Percentiles rank a stretch among this genome's conserved stretches.
phyloP scores from a whole-genome alignment of 2,797 vertebrate species.

The Hoplostethus atlanticus region DNA sequence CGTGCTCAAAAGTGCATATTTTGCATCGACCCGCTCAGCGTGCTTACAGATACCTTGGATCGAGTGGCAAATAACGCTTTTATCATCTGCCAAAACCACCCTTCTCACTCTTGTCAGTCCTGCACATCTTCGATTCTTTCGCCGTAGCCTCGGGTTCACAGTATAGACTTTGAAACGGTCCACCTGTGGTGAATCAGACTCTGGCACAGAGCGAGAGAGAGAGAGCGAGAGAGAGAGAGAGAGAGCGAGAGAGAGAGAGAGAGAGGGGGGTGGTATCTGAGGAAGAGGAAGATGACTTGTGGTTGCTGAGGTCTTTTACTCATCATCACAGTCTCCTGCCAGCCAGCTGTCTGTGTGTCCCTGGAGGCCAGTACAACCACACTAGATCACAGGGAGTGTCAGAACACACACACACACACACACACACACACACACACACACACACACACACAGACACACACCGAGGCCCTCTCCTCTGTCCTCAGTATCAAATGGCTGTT shows the following conservation, averaged over 20 bases:
- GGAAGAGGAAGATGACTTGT: conserved; percentile 30
- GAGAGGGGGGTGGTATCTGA: conserved; percentile 22
- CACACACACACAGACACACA: conserved; percentile 39
- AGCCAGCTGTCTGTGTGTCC: conserved; percentile 62
- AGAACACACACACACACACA: conserved; percentile 17
- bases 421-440: conserved; percentile 19
- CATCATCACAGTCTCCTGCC: conserved; percentile 51
- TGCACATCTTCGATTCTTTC: conserved; percentile 17
- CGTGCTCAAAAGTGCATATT: conserved; percentile 13
- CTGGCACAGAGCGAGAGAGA: conserved; percentile 16
- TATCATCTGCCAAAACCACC: conserved; percentile 24
- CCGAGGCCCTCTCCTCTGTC: conserved; percentile 51
- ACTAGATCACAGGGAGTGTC: conserved; percentile 53
- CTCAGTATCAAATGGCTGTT: conserved; percentile 58
- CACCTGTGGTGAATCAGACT: conserved; percentile 46
- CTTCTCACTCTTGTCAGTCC: conserved; percentile 35
- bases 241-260: conserved; percentile 17
- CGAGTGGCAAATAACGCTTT: conserved; percentile 41
- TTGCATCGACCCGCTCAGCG: conserved; percentile 26
- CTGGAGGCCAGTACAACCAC: conserved; percentile 53
- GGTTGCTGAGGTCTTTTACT: conserved; percentile 48
- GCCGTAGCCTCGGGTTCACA: conserved; percentile 24
- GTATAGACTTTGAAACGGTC: conserved; percentile 39
- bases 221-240: conserved; percentile 16
- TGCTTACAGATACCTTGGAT: conserved; percentile 12